Conservation (phyloP, 2,888 invertebrate species). For the Anaspis maculata region DNA sequence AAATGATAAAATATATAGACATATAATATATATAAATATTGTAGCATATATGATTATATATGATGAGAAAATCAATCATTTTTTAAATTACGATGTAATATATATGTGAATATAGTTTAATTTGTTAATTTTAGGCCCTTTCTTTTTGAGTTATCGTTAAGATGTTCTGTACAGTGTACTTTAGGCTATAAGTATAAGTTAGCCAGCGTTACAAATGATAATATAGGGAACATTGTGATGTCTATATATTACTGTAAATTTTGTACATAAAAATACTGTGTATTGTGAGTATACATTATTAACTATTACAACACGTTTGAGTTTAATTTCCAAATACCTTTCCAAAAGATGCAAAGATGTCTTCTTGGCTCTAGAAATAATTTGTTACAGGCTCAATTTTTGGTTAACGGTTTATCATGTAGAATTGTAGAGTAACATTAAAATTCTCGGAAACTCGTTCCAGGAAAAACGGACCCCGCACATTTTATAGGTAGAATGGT, state of each 20-base stretch:
- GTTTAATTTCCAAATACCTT: too few species aligned
- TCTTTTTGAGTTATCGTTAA: constrained; percentile 37
- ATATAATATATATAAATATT: constrained; percentile 40
- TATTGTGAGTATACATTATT: constrained; percentile 46
- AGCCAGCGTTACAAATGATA: constrained; percentile 40
- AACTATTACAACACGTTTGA: constrained; percentile 45
- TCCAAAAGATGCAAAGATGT: constrained; percentile 46
- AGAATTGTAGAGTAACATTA: too few species aligned
- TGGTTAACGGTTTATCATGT: too few species aligned
- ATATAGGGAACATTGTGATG: constrained; percentile 46
- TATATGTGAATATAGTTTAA: constrained; percentile 41
- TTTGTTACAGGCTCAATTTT: too few species aligned
- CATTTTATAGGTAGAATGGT: too few species aligned
- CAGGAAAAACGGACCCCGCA: too few species aligned
- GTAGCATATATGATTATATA: constrained; percentile 30
- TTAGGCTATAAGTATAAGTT: constrained; percentile 41
- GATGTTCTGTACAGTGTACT: constrained; percentile 44
- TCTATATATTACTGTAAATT: constrained; percentile 46
- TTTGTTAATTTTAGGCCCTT: constrained; percentile 37
- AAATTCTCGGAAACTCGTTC: too few species aligned
- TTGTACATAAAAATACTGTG: constrained; percentile 47
- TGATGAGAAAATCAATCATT: constrained; percentile 35
- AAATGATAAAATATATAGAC: constrained; percentile 26
- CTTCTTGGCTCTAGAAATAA: too few species aligned
- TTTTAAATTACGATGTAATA: constrained; percentile 42